Percentiles rank a stretch among this genome's conserved stretches.
Conservation (phyloP, 2,888 invertebrate genomes). For the Pterostichus niger region DNA sequence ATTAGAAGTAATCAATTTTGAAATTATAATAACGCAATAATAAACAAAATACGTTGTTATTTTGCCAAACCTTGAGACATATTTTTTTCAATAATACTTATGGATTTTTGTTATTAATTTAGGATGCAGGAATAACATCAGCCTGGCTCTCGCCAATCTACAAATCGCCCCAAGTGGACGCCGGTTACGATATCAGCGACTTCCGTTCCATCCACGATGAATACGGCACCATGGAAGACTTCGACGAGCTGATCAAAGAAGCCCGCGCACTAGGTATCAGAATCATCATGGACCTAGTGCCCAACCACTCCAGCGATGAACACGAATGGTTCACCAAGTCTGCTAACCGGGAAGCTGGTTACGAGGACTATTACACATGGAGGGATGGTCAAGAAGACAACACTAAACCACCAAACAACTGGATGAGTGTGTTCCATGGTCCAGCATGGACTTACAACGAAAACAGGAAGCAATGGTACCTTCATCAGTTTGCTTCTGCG, state of each 20-base stretch:
- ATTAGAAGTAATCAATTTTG: no score
- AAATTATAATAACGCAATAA: no score
- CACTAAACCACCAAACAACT: constrained; percentile 85
- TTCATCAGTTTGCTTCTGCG: constrained; percentile 81
- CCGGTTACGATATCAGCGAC: constrained; percentile 83
- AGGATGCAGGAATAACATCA: constrained; percentile 81
- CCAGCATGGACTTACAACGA: constrained; percentile 81
- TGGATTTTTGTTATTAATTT: neutral
- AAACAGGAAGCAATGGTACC: constrained; percentile 84
- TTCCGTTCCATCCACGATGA: constrained; percentile 80
- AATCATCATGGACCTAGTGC: constrained; percentile 73
- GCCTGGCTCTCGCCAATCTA: constrained; percentile 88
- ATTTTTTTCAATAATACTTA: neutral
- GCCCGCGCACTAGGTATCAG: constrained; percentile 75
- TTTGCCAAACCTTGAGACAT: no score
- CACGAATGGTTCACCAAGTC: constrained; percentile 90
- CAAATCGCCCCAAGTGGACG: constrained; percentile 83
- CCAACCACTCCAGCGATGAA: constrained; percentile 83
- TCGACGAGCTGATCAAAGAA: constrained; percentile 75
- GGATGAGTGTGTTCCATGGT: constrained; percentile 81
- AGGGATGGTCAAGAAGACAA: constrained; percentile 78
- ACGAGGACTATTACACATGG: constrained; percentile 87
- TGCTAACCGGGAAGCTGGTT: constrained; percentile 80
- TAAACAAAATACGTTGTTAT: no score
- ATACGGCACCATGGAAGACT: constrained; percentile 81